A percentile compares a stretch with the other conserved stretches of the same genome.
Evolutionary conservation across 1,140 invertebrate species (phyloP).

Genomic region (Lethrus apterus): DNA sequence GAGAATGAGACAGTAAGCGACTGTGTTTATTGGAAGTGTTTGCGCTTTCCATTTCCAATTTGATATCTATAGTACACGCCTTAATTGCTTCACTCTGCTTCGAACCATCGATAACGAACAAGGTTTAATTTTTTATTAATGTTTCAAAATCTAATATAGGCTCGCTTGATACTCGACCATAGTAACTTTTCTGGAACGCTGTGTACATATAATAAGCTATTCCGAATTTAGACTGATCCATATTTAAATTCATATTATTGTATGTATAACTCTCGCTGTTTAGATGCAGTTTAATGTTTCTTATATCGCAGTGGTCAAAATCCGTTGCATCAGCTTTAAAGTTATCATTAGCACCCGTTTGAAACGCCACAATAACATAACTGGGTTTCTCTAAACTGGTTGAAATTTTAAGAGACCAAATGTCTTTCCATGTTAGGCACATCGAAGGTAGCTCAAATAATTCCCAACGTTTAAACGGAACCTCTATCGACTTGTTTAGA

Average conservation of each 20-base stretch:
- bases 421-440: conserved; percentile 17
- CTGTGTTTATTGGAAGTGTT: conserved; percentile 21
- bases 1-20: conserved; percentile 29
- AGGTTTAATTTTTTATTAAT: conserved; percentile 17
- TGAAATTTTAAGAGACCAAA: conserved; percentile 7
- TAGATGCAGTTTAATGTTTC: conserved; percentile 13
- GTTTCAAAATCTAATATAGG: conserved; percentile 11
- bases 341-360: too few species aligned
- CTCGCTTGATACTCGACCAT: conserved; percentile 16
- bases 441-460: conserved; percentile 19
- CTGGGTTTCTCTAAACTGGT: conserved; percentile 20
- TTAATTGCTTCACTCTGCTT: conserved; percentile 27
- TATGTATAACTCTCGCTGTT: conserved; percentile 13
- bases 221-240: conserved; percentile 4
- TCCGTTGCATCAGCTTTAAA: too few species aligned
- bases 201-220: conserved; percentile 27
- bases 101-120: conserved; percentile 29
- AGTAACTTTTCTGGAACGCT: conserved; percentile 27
- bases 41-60: conserved; percentile 27
- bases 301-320: conserved; percentile 16
- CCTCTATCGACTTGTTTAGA: conserved; percentile 17
- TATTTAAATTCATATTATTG: conserved; percentile 15
- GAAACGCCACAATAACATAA: conserved; percentile 23
- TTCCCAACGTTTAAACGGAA: conserved; percentile 18
- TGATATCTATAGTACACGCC: conserved; percentile 26